Percentiles rank a stretch among this genome's conserved stretches.
phyloP scores from a whole-genome alignment of 1,140 invertebrate species.

The Coelopa frigida region DNA sequence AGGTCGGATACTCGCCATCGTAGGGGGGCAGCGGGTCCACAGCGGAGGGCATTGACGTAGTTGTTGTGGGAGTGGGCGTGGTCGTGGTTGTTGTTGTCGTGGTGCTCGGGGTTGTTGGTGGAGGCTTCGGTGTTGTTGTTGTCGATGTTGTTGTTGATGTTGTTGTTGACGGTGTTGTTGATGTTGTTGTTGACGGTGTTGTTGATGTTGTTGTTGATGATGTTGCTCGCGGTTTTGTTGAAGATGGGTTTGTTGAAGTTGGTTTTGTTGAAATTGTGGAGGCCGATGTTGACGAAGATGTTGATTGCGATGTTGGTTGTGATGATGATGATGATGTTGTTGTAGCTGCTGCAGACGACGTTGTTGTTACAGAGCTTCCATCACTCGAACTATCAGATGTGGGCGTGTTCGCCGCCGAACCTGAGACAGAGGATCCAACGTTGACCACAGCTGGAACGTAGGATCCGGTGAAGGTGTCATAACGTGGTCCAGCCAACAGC shows the following conservation, averaged over 20 bases:
- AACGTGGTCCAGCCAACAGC: slow-evolving; percentile 21
- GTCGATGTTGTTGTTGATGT: slow-evolving; percentile 7
- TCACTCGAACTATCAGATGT: background rate
- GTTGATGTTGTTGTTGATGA: background rate
- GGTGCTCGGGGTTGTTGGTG: slow-evolving; percentile 15
- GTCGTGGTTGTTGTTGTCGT: slow-evolving; percentile 25
- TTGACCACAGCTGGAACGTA: slow-evolving; percentile 14
- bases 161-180: slow-evolving; percentile 9
- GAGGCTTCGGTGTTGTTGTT: slow-evolving; percentile 11
- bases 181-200: slow-evolving; percentile 4
- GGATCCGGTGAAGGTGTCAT: slow-evolving; percentile 24
- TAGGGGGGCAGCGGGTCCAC: background rate
- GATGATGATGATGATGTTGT: too few relatives aligned
- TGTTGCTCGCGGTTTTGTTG: background rate
- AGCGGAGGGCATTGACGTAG: background rate
- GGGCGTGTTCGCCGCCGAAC: background rate
- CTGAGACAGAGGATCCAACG: background rate
- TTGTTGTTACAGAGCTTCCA: background rate
- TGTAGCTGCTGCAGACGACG: slow-evolving; percentile 9
- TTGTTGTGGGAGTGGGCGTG: slow-evolving; percentile 19
- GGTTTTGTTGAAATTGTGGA: slow-evolving; percentile 28
- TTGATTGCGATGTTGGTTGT: too few relatives aligned
- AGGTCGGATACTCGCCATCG: slow-evolving; percentile 26
- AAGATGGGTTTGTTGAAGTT: background rate
- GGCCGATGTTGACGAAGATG: slow-evolving; percentile 6